phyloP scores from a whole-genome alignment of 2,888 invertebrate species.

The Lomographa bimaculata region DNA sequence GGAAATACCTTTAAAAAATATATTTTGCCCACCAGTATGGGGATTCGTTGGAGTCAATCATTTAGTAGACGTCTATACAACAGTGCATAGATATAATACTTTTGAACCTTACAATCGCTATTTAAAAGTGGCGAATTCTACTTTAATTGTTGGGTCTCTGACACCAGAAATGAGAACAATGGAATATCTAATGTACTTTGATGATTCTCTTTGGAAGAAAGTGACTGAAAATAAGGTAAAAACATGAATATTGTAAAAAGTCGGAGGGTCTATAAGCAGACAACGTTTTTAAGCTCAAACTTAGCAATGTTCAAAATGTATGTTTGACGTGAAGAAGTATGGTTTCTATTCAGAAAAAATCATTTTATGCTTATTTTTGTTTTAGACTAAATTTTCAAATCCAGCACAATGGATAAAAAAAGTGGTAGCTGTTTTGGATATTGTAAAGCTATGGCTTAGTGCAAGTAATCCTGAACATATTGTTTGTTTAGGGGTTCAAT shows the following conservation, averaged over 20 bases:
- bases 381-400: conserved; percentile 40
- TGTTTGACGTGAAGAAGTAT: too few species aligned
- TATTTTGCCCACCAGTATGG: conserved; percentile 86
- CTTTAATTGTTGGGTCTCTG: conserved; percentile 74
- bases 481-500: conserved; percentile 79
- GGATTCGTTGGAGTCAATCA: conserved; percentile 84
- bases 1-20: conserved; percentile 68
- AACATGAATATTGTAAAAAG: too few species aligned
- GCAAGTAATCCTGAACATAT: conserved; percentile 61
- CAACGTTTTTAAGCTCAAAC: too few species aligned
- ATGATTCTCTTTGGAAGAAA: conserved; percentile 61
- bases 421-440: conserved; percentile 65
- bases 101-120: conserved; percentile 79
- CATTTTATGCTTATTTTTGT: too few species aligned
- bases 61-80: conserved; percentile 79
- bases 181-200: conserved; percentile 73
- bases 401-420: conserved; percentile 47
- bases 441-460: conserved; percentile 79
- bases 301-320: too few species aligned
- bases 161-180: conserved; percentile 80
- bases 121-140: conserved; percentile 71
- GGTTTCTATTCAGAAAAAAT: too few species aligned
- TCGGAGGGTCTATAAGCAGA: too few species aligned
- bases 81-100: conserved; percentile 77
- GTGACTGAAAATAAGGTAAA: conserved; percentile 63